Evolutionary conservation across 2,888 invertebrate genomes (phyloP), one percentile per base, ranked within the genome.

Genomic region (Eupithecia centaureata): DNA sequence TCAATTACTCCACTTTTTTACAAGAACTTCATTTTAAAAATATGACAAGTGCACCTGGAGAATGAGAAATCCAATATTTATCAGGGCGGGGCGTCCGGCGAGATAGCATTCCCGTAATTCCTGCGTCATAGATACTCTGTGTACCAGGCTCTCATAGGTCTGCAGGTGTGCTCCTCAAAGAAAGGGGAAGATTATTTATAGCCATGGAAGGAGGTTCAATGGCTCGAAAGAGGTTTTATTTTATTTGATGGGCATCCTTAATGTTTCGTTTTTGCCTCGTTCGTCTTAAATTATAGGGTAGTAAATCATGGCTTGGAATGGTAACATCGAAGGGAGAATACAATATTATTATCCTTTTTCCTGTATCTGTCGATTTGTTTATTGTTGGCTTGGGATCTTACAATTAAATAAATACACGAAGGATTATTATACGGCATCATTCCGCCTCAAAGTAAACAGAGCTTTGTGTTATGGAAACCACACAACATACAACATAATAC

Each of bases 71-170:
- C 28, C 63, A 63, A 70, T 70, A 66, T 70, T 61, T 63, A 60
- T 61, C 52, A 61, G 63, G 33, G 30, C 58, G 42, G n/a, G n/a
- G n/a, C n/a, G n/a, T n/a, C 28, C 32, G n/a, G n/a, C 38, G 65
- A 63, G 65, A 59, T 61, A 66, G 38, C 22, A 68, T 73, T 73
- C 73, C 68, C 68, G 63, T 61, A 62, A 54, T 54, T 54, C 62
- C 75, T 71, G 74, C 77, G 78, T 73, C 73, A 80, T 79, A 72
- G 79, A 79, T 79, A 81, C 73, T 60, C 61, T 63, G 32, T 61
- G 67, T 74, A 80, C 79, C 71, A 79, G 76, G 79, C 60, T 56
- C 66, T 63, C 78, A 81, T 76, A 73, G 68, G 65, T 63, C 51
- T 54, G 63, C 61, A 65, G 67, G 65, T 69, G 65, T 66, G 62